Base-by-base conservation (phyloP, 2,113 vertebrate genomes). In the Ranitomeya imitator region DNA sequence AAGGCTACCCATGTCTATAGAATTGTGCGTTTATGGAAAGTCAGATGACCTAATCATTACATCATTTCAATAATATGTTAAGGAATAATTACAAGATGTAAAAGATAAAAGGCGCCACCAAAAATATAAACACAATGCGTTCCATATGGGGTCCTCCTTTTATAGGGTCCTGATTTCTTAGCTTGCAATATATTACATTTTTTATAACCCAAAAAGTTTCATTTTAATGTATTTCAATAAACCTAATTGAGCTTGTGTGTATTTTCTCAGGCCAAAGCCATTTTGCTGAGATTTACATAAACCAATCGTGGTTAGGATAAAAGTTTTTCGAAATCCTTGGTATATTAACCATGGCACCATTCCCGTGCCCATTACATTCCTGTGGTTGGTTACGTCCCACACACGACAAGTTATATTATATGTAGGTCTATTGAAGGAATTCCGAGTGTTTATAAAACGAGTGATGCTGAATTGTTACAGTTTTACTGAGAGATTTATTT, bases 351-450 rank as follows among this genome's bases (percentile, higher is more conserved):
- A 55, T 79, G 74, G 74, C 85, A 86, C 59, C 14, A 26, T 54
- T 45, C 85, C 76, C 45, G 18, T 67, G 85, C 71, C 74, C 59
- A 67, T 55, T 65, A 79, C 74, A 86, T 86, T 86, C 76, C 85
- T 79, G 85, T 79, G 76, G 85, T 67, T 86, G 85, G 85, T 79
- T 45, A 65, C 16, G n/a, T 86, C 76, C 85, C 73, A 86, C 74
- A 61, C 65, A 79, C 45, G 55, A 86, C 74, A 77, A 86, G 54
- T 67, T 9, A 67, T 63, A 79, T 86, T 79, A 79, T 86, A 76
- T 79, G 57, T 67, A n/a, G 54, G 54, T 78, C 76, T 79, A 54
- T 65, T 65, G 85, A 79, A 79, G 76, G 71, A 86, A 79, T 79
- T 65, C 54, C 14, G 19, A 67, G 14, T 79, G 76, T 79, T 79